These are phyloP conservation scores for Sebastes itinus DNA, from an alignment of 2,797 vertebrate genomes.

Conservation along the genomic window DNA sequence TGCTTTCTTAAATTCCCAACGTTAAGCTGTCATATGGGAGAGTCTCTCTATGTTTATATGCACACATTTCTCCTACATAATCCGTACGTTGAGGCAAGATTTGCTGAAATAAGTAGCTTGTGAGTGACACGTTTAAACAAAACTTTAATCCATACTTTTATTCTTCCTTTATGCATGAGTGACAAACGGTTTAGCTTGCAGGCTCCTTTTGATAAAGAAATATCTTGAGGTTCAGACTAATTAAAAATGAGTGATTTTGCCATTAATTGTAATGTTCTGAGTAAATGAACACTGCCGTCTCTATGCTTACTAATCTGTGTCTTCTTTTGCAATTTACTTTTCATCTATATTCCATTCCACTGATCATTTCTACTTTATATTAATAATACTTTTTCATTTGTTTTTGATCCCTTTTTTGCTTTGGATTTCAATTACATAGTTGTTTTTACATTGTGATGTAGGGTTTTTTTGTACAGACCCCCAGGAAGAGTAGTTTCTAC, in stretches of 20 bases:
- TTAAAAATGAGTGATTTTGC: conserved; percentile 8
- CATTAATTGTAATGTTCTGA: neutral
- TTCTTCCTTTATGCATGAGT: neutral
- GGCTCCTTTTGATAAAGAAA: conserved; percentile 1
- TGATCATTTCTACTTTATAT: neutral
- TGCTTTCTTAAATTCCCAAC: neutral
- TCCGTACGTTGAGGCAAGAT: neutral
- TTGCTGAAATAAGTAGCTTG: neutral
- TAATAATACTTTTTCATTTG: neutral
- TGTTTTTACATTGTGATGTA: no score
- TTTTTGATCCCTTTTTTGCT: no score
- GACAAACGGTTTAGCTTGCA: neutral
- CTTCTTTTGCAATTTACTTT: neutral
- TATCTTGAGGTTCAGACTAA: conserved; percentile 17
- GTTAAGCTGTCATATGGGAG: neutral
- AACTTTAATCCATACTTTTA: neutral
- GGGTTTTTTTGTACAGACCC: no score
- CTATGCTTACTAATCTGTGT: neutral
- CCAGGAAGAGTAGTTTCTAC: no score
- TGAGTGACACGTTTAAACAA: neutral
- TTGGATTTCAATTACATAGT: no score
- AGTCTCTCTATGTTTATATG: neutral
- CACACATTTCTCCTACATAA: neutral
- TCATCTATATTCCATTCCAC: neutral
- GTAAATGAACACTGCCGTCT: neutral